Evolutionary conservation across 53 echinoderm and acorn worm genomes (phyloP), one percentile per base, ranked within the genome.

Genomic region (Apostichopus leukothele): DNA sequence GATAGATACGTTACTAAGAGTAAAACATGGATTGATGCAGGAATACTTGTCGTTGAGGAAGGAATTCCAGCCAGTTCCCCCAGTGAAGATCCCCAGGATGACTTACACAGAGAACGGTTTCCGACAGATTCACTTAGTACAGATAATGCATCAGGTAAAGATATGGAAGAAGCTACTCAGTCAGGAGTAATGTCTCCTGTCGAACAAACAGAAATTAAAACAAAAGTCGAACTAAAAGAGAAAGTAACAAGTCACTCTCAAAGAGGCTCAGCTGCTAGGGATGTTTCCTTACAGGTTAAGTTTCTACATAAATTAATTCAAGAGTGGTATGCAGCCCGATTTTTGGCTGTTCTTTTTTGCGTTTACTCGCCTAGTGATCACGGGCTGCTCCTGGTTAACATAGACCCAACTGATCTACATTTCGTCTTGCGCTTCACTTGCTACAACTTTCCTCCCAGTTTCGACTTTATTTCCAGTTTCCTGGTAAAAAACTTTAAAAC

Each of bases 391-490:
- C 50, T 77, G 77, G 50, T 50, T 51, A 50, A 25, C 50, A 77
- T 77, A 77, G 68, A 68, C 68, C 68, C 68, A 18, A 16, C 68
- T 68, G 68, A 68, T 68, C 68, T 68, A 5, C 68, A 77, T 11
- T 27, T 27, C 50, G 52, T 77, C 6, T 77, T 77, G 39, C 77
- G 77, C 9, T 77, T 77, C 50, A 77, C 78, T 23, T 51, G 78
- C 19, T 9, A 77, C 78, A 50, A 50, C 52, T 77, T 50, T 77
- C 78, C 78, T 77, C 52, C 14, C 50, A 77, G 78, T 51, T 77
- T 50, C 10, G 14, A 77, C 18, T 52, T 27, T 51, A 77, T 77
- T 23, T 52, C 52, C 11, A 52, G 18, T 50, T 77, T 39, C 18
- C 52, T 77, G 11, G 50, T 50, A 13, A 50, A 0, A 77, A 50